Percentiles rank a stretch among this genome's conserved stretches.
phyloP scores from a whole-genome alignment of 2,113 vertebrate species.

The Catharus bicknelli region DNA sequence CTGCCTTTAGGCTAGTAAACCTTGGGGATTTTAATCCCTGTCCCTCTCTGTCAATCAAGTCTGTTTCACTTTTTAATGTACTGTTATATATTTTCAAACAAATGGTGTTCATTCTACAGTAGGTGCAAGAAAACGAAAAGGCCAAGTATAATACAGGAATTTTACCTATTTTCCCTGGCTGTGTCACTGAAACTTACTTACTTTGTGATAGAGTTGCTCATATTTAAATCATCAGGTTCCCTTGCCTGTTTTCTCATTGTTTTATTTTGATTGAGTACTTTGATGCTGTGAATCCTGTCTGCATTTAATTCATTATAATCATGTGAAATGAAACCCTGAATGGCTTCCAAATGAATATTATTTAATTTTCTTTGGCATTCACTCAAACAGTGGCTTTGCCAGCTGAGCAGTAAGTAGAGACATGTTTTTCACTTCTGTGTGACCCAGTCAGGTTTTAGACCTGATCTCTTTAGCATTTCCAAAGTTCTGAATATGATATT shows the following conservation, averaged over 20 bases:
- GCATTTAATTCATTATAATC: conserved; percentile 46
- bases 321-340: conserved; percentile 27
- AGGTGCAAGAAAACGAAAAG: neutral
- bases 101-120: neutral
- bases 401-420: conserved; percentile 23
- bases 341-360: conserved; percentile 46
- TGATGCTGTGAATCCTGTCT: conserved; percentile 18
- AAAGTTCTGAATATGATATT: neutral
- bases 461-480: neutral
- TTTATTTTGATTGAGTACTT: conserved; percentile 36
- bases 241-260: neutral
- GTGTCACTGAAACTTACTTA: conserved; percentile 1
- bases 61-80: neutral
- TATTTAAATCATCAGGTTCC: conserved; percentile 28
- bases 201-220: neutral
- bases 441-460: neutral
- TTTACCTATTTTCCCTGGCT: neutral
- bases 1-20: conserved; percentile 42
- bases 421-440: neutral
- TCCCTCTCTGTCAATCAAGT: conserved; percentile 20
- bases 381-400: conserved; percentile 3
- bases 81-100: neutral
- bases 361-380: conserved; percentile 41
- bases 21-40: conserved; percentile 11
- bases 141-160: neutral